Conservation (phyloP, 2,888 invertebrate genomes). For the Tetanocera ferruginea region DNA sequence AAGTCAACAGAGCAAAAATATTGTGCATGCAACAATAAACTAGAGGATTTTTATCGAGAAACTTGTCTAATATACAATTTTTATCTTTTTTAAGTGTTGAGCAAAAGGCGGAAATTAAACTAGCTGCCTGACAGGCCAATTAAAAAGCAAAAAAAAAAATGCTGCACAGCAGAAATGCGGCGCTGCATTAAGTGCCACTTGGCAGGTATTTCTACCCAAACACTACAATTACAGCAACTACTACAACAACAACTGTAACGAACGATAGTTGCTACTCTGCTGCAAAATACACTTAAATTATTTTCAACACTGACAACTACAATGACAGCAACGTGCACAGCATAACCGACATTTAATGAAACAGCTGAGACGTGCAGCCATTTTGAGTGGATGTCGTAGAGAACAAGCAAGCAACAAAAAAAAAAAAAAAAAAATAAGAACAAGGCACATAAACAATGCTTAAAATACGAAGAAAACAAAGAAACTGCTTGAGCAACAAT, state of each 20-base stretch:
- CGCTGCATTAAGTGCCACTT: neutral
- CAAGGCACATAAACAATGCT: neutral
- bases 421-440: too few species aligned
- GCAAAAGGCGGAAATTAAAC: conserved; percentile 18
- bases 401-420: neutral
- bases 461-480: neutral
- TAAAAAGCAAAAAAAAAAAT: neutral
- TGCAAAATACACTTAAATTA: neutral
- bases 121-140: conserved; percentile 19
- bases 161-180: too few species aligned
- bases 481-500: neutral
- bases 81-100: neutral
- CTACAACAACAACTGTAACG: neutral
- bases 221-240: neutral
- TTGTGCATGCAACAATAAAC: too few species aligned
- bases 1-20: neutral
- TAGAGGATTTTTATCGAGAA: too few species aligned
- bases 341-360: conserved; percentile 23
- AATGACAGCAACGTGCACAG: conserved; percentile 28
- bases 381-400: conserved; percentile 2
- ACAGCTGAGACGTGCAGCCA: conserved; percentile 29
- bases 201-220: neutral
- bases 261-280: neutral
- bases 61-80: too few species aligned
- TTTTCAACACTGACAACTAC: conserved; percentile 43